Base-by-base conservation (phyloP, 2,888 invertebrate species). In the Cheilosia pagana region DNA sequence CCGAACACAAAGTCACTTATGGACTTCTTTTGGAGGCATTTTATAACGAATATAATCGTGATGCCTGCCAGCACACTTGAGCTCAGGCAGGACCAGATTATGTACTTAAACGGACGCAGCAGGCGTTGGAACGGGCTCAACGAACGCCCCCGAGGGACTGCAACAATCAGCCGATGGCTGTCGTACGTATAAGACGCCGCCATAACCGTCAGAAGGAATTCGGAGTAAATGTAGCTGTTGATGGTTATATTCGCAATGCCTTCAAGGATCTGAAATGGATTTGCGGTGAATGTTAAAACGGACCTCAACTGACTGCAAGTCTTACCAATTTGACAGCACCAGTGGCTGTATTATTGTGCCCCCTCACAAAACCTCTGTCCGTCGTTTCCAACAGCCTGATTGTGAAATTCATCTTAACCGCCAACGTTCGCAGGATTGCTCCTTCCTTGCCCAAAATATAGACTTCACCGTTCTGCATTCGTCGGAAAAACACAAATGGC, bases 381-480 rank as follows among this genome's bases (percentile, higher is more conserved):
- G 28, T 21, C 3, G 87, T 67, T n/a, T 68, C 70, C 14, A 88
- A 4, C 7, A 90, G 60, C 3, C 79, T 82, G 14, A 91, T 77
- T 6, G 87, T 88, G 31, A 91, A 92, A 81, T 92, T 92, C 89
- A 92, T 89, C 41, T 87, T 87, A 43, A 88, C 81, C 0, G 90
- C 88, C 7, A 92, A 45, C 35, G 89, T 12, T 0, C 76, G 81
- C 6, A 90, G 81, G 0, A 92, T 75, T 68, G 87, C 72, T 3
- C 91, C 92, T 74, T 91, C 91, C 16, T 90, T 90, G n/a, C 92
- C 92, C 3, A 81, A 72, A 1, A 92, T 10, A 0, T 50, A 67
- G 3, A 65, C 14, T 0, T 87, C 6, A 0, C 86, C 85, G 19
- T 87, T 70, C 3, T 60, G 3, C 8, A 72, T 2, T 8, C 65